Evolutionary conservation across 1,140 invertebrate genomes (phyloP).

Genomic region (Hirudo medicinalis): DNA sequence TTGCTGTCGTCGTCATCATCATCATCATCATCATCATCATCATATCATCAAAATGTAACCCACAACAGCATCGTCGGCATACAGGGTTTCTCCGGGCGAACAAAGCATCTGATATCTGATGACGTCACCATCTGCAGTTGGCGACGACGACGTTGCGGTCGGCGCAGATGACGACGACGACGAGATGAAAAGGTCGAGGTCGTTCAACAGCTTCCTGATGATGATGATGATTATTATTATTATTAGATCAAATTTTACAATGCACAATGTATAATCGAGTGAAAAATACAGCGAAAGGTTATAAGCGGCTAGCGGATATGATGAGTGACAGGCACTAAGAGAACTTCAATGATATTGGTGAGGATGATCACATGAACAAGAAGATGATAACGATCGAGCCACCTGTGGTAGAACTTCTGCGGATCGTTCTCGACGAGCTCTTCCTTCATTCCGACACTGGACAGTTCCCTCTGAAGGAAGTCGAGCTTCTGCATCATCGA

Average conservation of each 20-base stretch:
- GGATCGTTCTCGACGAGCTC: neutral
- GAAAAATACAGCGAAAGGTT: too few species aligned
- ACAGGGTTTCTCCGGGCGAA: neutral
- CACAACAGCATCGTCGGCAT: neutral
- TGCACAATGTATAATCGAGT: too few species aligned
- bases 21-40: neutral
- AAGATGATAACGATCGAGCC: neutral
- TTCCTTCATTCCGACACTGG: too few species aligned
- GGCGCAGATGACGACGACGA: neutral
- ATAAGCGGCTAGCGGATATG: too few species aligned
- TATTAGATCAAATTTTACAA: too few species aligned
- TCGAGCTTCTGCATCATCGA: too few species aligned
- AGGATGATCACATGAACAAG: too few species aligned
- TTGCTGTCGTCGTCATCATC: neutral
- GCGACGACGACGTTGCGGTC: neutral
- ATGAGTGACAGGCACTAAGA: too few species aligned
- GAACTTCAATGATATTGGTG: too few species aligned
- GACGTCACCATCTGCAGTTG: conserved; percentile 1
- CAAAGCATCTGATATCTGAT: neutral
- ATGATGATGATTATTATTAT: neutral
- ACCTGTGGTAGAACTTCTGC: neutral
- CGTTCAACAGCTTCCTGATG: neutral
- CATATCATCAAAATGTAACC: neutral
- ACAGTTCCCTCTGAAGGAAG: too few species aligned
- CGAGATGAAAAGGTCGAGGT: neutral